phyloP scores from a whole-genome alignment of 2,113 vertebrate genomes.

The Halcyon malimbica region DNA sequence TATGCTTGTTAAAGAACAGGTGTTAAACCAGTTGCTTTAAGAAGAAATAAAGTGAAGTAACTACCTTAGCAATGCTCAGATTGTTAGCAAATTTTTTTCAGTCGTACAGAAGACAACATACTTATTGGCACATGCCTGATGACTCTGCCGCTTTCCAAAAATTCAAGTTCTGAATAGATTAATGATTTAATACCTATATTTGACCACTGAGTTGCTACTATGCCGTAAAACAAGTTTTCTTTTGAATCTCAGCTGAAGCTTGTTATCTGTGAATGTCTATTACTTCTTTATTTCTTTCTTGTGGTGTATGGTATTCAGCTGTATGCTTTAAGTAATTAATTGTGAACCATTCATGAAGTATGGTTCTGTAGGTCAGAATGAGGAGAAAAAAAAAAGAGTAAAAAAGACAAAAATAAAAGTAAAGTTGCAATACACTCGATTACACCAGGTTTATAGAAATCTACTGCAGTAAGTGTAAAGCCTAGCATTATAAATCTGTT shows the following conservation, averaged over 20 bases:
- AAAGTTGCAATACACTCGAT: not conserved
- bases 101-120: not conserved
- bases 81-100: not conserved
- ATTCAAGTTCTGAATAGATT: not conserved
- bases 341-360: not conserved
- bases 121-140: not conserved
- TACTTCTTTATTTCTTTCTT: not conserved
- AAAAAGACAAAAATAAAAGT: no score
- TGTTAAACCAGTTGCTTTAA: constrained; percentile 55
- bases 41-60: constrained; percentile 14
- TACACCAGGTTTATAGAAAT: not conserved
- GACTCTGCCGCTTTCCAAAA: not conserved
- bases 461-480: not conserved
- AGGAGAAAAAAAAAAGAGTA: no score
- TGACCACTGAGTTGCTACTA: not conserved
- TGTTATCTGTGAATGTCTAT: not conserved
- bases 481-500: not conserved
- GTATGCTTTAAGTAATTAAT: not conserved
- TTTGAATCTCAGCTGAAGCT: not conserved
- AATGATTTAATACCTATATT: not conserved
- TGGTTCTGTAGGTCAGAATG: not conserved
- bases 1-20: constrained; percentile 42
- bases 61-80: not conserved
- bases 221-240: not conserved
- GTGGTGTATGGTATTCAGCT: not conserved